Evolutionary conservation across 2,888 invertebrate species (phyloP).

Genomic region (Euspilapteryx auroguttella): DNA sequence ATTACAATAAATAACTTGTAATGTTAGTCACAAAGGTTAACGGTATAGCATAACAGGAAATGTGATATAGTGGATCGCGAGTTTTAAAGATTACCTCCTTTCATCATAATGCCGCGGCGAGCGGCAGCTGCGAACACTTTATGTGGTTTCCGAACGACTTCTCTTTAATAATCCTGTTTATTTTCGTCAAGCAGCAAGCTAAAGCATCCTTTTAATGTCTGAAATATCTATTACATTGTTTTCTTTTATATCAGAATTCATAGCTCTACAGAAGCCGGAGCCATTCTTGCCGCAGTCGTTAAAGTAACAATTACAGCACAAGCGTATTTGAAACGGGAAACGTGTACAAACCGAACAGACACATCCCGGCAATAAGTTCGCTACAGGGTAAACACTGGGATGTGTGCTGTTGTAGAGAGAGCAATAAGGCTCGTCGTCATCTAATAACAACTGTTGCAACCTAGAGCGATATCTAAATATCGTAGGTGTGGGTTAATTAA

Average conservation of each 20-base stretch:
- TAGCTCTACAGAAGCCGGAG: conserved; percentile 3
- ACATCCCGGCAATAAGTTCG: neutral
- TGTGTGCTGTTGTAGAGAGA: conserved; percentile 18
- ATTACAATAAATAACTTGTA: too few relatives aligned
- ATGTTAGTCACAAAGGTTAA: too few relatives aligned
- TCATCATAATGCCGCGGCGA: conserved; percentile 49
- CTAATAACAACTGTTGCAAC: conserved; percentile 55
- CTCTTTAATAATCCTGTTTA: conserved; percentile 55
- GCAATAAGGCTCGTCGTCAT: conserved; percentile 49
- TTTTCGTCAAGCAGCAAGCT: conserved; percentile 45
- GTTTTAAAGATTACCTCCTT: too few relatives aligned
- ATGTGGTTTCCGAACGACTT: conserved; percentile 48
- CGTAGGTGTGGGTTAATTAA: conserved; percentile 61
- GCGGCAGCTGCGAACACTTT: conserved; percentile 49
- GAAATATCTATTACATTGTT: conserved; percentile 13
- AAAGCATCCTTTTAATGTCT: conserved; percentile 17
- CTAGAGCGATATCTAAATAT: conserved; percentile 53
- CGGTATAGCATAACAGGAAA: conserved; percentile 62
- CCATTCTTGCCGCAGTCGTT: conserved; percentile 1
- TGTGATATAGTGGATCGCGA: conserved; percentile 49
- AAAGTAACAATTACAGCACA: neutral
- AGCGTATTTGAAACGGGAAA: neutral
- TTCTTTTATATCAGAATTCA: conserved; percentile 5
- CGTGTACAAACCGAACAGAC: neutral
- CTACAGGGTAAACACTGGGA: conserved; percentile 1